Evolutionary conservation across 2,113 vertebrate genomes (phyloP).

Genomic region (Notechis scutatus): DNA sequence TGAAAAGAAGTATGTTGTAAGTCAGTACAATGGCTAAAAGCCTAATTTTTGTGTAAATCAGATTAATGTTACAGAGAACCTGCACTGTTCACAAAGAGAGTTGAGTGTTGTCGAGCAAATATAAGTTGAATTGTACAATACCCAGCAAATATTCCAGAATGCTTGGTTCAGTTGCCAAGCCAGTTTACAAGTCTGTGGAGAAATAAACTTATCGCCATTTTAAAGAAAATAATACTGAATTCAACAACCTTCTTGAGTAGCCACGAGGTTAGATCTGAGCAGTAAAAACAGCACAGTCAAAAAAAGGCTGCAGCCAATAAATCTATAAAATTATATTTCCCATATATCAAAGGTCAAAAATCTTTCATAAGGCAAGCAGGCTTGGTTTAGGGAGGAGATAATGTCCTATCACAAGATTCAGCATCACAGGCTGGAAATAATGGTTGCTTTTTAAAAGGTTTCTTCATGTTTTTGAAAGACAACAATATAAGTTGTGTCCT

Average conservation of each 20-base stretch:
- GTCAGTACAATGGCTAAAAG: neutral
- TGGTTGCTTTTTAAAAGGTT: neutral
- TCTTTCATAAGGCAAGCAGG: conserved; percentile 29
- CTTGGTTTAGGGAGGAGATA: neutral
- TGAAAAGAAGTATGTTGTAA: neutral
- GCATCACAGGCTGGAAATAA: neutral
- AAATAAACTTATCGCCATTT: neutral
- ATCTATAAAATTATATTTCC: neutral
- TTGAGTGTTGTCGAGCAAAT: neutral
- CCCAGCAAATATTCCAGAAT: neutral
- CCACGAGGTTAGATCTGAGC: neutral
- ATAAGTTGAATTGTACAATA: neutral
- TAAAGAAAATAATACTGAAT: neutral
- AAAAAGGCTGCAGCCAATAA: neutral
- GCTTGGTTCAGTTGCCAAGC: neutral
- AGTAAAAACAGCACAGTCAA: neutral
- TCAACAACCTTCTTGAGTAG: neutral
- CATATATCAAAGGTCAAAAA: neutral
- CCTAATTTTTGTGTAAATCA: neutral
- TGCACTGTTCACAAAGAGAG: neutral
- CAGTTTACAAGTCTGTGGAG: neutral
- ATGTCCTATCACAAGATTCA: neutral
- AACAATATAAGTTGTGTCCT: neutral
- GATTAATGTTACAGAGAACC: neutral
- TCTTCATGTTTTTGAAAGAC: neutral